phyloP scores from a whole-genome alignment of 2,888 invertebrate species.

The Leistus spinibarbis region DNA sequence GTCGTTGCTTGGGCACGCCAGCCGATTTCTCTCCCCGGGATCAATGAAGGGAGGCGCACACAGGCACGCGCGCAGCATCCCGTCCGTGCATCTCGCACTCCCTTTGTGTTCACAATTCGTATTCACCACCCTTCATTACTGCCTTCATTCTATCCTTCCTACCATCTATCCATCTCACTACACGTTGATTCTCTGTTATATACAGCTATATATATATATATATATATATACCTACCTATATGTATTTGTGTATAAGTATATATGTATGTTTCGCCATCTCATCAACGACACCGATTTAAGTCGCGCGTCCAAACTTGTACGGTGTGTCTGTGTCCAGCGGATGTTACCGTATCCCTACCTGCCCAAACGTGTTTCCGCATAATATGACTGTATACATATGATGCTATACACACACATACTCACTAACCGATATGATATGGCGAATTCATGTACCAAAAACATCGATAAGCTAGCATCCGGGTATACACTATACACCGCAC shows the following conservation, averaged over 20 bases:
- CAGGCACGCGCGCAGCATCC: slow-evolving; percentile 54
- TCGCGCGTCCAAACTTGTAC: too few species aligned
- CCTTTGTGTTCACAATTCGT: background rate
- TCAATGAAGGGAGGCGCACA: slow-evolving; percentile 56
- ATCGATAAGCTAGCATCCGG: too few species aligned
- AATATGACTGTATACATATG: too few species aligned
- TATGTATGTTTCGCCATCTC: too few species aligned
- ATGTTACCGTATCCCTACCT: too few species aligned
- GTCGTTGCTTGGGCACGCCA: slow-evolving; percentile 14
- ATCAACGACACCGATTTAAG: too few species aligned
- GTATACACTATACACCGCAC: too few species aligned
- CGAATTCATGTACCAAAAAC: too few species aligned
- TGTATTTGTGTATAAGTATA: background rate
- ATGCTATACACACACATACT: too few species aligned
- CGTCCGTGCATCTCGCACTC: slow-evolving; percentile 19
- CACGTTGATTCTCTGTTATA: background rate
- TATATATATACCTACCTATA: background rate
- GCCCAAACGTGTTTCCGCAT: too few species aligned
- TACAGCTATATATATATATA: background rate
- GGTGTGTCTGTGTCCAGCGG: too few species aligned
- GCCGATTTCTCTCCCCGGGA: slow-evolving; percentile 44
- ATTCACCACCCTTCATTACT: slow-evolving; percentile 2
- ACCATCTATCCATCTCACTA: background rate
- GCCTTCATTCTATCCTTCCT: slow-evolving; percentile 8
- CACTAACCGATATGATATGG: too few species aligned